Evolutionary conservation across 2,113 vertebrate species (phyloP), one percentile per base, ranked within the genome.

Genomic region (Poecilia latipinna): DNA sequence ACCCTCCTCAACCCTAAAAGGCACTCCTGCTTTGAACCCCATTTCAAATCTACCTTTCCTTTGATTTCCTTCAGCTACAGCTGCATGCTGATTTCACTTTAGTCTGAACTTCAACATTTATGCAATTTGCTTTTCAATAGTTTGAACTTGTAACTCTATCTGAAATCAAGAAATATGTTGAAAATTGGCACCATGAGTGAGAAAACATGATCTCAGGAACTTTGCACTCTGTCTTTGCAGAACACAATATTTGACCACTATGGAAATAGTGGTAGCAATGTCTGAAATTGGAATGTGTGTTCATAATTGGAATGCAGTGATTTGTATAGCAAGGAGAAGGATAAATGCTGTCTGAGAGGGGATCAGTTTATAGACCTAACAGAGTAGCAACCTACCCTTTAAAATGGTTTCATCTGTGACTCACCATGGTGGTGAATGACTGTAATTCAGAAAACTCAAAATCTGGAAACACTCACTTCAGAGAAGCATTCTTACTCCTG

Each of bases 1-100:
- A 67, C 81, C 93, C 68, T 87, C n/a, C 24, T 37, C 35, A 37
- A 74, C 67, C 88, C 93, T 48, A 6, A 61, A 12, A 74, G 61
- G 76, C 70, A 63, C 64, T 82, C 78, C 80, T 82, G 57, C 68
- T 88, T 63, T 75, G 71, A 76, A 79, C 44, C 32, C 15, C 68
- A 28, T 70, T 15, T 33, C 6, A 6, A 31, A 6, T 13, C 12
- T 67, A 22, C 29, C 51, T 74, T 79, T 66, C 51, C 77, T 68
- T 42, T 51, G 31, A 12, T 48, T 12, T 48, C n/a, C 65, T 67
- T 61, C n/a, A 74, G 63, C 64, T 12, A 48, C 22, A 29, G 4
- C 69, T 78, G 84, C 78, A 87, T 88, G 80, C 32, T 32, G 42
- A 66, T 77, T 82, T 65, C 37, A 37, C 3, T 72, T 24, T 39